These are phyloP conservation scores for Phania funesta DNA, from an alignment of 2,888 invertebrate species.

Conservation along the genomic window DNA sequence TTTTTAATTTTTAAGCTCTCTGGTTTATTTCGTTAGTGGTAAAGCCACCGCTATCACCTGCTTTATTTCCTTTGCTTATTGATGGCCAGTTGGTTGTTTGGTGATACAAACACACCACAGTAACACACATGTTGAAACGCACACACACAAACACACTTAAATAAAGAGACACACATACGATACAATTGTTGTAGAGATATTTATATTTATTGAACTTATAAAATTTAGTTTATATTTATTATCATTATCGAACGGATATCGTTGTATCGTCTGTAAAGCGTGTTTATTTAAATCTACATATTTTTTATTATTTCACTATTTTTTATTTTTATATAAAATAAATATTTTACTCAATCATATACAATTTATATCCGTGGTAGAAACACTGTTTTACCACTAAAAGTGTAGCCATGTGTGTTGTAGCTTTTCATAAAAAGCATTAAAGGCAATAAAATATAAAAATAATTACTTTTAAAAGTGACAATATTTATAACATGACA, in stretches of 20 bases:
- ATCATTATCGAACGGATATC: constrained; percentile 80
- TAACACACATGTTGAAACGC: neutral
- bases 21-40: constrained; percentile 30
- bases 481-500: constrained; percentile 14
- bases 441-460: neutral
- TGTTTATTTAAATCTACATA: constrained; percentile 37
- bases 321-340: neutral
- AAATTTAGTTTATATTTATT: constrained; percentile 80
- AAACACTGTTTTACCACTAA: neutral
- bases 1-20: constrained; percentile 16
- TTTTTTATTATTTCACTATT: constrained; percentile 14
- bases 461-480: neutral
- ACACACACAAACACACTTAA: neutral
- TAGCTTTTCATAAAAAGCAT: constrained; percentile 25
- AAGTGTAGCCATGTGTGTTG: constrained; percentile 31
- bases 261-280: constrained; percentile 61
- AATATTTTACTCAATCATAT: neutral
- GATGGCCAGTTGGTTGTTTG: constrained; percentile 28
- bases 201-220: constrained; percentile 71
- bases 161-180: neutral
- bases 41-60: neutral
- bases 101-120: constrained; percentile 24
- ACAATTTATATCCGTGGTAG: neutral
- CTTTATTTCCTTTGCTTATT: constrained; percentile 25
- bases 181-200: constrained; percentile 62